Conservation (phyloP, 2,797 vertebrate genomes). For the Halcyon smyrnensis region DNA sequence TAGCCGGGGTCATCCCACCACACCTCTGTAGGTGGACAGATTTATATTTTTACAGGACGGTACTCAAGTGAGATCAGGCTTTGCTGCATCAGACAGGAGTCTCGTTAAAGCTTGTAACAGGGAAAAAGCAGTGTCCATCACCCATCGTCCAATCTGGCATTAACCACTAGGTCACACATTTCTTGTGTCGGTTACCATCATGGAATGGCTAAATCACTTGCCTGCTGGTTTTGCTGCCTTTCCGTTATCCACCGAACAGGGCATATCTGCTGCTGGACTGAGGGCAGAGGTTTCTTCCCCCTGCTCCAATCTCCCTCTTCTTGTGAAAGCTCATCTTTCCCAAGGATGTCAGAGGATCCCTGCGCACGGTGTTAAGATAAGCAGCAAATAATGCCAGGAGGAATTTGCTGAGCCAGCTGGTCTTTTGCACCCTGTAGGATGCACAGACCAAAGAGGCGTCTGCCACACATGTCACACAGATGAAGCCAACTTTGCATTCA, state of each 20-base stretch:
- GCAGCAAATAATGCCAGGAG: slow-evolving; percentile 46
- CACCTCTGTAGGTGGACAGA: not conserved
- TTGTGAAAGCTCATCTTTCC: slow-evolving; percentile 43
- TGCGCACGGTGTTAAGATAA: not conserved
- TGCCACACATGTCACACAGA: slow-evolving; percentile 72
- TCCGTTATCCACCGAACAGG: fast-evolving
- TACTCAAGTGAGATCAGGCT: not conserved
- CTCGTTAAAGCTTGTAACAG: not conserved
- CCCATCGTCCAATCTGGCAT: not conserved
- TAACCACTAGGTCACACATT: not conserved
- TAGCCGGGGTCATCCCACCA: not conserved
- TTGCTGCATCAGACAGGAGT: not conserved
- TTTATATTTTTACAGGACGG: not conserved
- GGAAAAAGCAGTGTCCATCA: not conserved
- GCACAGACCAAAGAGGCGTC: slow-evolving; percentile 62
- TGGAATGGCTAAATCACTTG: not conserved
- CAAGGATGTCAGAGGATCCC: slow-evolving; percentile 22
- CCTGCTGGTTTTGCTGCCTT: not conserved
- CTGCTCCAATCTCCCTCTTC: not conserved
- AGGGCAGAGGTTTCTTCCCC: not conserved
- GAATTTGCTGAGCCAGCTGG: slow-evolving; percentile 74
- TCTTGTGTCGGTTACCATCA: not conserved
- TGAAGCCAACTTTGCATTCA: slow-evolving; percentile 73
- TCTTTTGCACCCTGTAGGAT: slow-evolving; percentile 65
- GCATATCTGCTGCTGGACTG: not conserved